Base-by-base conservation (phyloP, 2,888 invertebrate genomes). In the Tipula helvola region DNA sequence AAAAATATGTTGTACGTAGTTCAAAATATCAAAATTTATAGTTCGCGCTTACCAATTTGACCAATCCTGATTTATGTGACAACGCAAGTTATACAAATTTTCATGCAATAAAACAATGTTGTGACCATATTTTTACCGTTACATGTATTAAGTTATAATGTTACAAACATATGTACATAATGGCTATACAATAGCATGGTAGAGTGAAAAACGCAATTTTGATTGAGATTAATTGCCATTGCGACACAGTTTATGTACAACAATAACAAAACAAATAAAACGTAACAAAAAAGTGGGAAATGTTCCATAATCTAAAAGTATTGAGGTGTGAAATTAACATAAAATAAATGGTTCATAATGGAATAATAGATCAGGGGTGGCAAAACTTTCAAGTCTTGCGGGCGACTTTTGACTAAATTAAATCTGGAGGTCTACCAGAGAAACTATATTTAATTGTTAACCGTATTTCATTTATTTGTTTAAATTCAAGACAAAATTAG, bases 261-360 rank as follows among this genome's bases (percentile, higher is more conserved):
- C 3, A 71, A 28, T 2, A 28, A 28, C 2, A 28, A 28, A 1
- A 28, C 1, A 2, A 28, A 28, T 2, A 28, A 28, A 28, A 28
- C 1, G 2, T 1, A 28, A 28, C 28, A 18, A 71, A 71, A 28
- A 71, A 8, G 10, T 71, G 28, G 71, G 71, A 71, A 28, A 71
- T 71, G 28, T 28, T 18, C 10, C 71, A 71, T n/a, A 71, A 71
- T 28, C 28, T 10, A 71, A 71, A 18, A 71, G 71, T 71, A 71
- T 71, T 71, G 71, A 71, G 71, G 71, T 71, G 71, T 71, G 71
- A 71, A 71, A 71, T 71, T 71, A 71, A 71, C 71, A 71, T 71
- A 71, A 71, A 71, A 71, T 71, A 71, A 71, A 71, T 28, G 28
- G 71, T 71, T 71, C 28, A 71, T 18, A 28, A 71, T 28, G 71